Percentiles rank a stretch among this genome's conserved stretches.
These are phyloP conservation scores for Lophura swinhoii DNA, from an alignment of 2,797 vertebrate genomes.

Conservation along the genomic window DNA sequence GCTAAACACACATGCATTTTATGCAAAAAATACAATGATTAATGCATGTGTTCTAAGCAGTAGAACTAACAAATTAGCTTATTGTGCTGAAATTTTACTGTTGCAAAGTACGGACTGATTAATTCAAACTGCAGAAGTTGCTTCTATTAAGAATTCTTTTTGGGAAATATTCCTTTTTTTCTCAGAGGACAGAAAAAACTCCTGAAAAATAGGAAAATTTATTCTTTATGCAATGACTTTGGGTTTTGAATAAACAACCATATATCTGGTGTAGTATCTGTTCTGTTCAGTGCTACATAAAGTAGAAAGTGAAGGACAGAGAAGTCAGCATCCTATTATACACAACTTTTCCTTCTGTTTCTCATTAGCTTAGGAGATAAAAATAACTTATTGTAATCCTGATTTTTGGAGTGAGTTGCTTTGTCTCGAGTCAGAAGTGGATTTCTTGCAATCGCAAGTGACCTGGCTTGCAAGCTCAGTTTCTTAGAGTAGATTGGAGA, in stretches of 20 bases:
- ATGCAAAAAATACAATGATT: conserved; percentile 13
- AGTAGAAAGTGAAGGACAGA: neutral
- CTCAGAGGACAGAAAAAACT: neutral
- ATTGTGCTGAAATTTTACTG: neutral
- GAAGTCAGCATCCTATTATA: neutral
- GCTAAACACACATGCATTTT: neutral
- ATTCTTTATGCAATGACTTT: neutral
- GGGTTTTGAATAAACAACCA: neutral
- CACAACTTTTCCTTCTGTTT: neutral
- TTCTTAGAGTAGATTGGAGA: neutral
- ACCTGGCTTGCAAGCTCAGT: fast-evolving
- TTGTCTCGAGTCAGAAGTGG: neutral
- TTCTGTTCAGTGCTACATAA: neutral
- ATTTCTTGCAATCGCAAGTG: neutral
- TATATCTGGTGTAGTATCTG: neutral
- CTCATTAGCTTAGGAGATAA: neutral
- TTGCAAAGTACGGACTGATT: neutral
- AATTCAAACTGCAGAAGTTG: neutral
- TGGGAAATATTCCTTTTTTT: neutral
- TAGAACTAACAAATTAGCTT: neutral
- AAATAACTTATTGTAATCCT: neutral
- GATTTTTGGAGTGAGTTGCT: neutral
- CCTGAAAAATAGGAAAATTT: neutral
- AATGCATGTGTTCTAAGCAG: neutral
- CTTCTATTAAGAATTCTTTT: neutral